Base-by-base conservation (phyloP, 1,140 invertebrate species). In the Thaumetopoea pityocampa region DNA sequence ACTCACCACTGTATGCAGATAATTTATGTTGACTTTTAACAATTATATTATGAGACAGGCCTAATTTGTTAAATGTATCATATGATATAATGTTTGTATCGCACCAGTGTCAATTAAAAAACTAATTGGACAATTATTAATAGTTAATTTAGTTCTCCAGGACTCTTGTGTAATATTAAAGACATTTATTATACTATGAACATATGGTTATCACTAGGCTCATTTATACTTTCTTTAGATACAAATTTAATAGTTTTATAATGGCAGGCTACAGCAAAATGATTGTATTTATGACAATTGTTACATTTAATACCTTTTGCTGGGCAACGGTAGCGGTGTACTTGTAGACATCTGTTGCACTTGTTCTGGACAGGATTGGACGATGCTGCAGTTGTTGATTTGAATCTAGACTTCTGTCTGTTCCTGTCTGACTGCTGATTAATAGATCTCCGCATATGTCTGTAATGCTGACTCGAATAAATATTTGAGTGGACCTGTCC, bases 51-150 rank as follows among this genome's bases (percentile, higher is more conserved):
- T n/a, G 8, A 32, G 29, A 16, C n/a, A 32, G 15, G n/a, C n/a
- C 8, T 3, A 32, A 16, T 32, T 15, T 32, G 7, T 32, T 16
- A 15, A 32, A 32, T 32, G 29, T 32, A 17, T 32, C 16, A 8
- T n/a, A 16, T n/a, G 29, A 32, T 6, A 32, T 14, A 15, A 32
- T 17, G 10, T 32, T 32, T 32, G 29, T 32, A 16, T 32, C 29
- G 29, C 29, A 5, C 29, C 29, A 7, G 29, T n/a, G 10, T 32
- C 29, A n/a, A 32, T n/a, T 8, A 32, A 6, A 32, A 32, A 32
- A 17, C 6, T 17, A 17, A 17, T 9, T 5, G n/a, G 15, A n/a
- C 18, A 5, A 9, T 32, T 32, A 17, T 32, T 32, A 16, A 32
- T 16, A 32, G 7, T 8, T 14, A 32, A 9, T n/a, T n/a, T 8